Base-by-base conservation (phyloP, 2,113 vertebrate species). In the Ailurus styani region DNA sequence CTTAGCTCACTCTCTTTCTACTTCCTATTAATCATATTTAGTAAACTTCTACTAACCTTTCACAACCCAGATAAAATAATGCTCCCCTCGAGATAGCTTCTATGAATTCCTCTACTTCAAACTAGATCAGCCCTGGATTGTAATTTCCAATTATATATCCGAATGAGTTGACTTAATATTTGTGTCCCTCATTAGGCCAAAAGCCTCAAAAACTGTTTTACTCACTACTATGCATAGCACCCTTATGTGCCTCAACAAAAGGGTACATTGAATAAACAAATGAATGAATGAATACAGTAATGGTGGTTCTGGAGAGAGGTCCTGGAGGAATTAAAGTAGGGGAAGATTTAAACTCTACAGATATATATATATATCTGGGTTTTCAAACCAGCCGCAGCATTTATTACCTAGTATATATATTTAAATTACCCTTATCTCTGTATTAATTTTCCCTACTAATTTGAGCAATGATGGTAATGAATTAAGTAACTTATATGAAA, bases 111-210 rank as follows among this genome's bases (percentile, higher is more conserved):
- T 88, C 55, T 29, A 70, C 31, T 96, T 93, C 81, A 93, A 77
- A 70, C 2, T 20, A 75, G 75, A 82, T 77, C 29, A 91, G 57
- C 64, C 6, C 64, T 88, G 87, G 60, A 91, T 93, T 93, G 88
- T 23, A 86, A 52, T 91, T 70, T 89, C 42, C 55, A 96, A n/a
- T 81, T 77, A 91, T 84, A 62, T 66, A 40, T 92, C 55, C 93
- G 4, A 37, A 68, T 47, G 27, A 82, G 34, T 81, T 81, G 54
- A 84, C 37, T 87, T 88, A 77, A 85, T 82, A 91, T 72, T 17
- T 96, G 2, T 86, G 45, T 93, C 9, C 7, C 7, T 96, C 34
- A 77, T 85, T 93, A 93, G 62, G 70, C n/a, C 27, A 72, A 93
- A 87, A 96, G 6, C 27, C 75, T 29, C 11, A 75, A 52, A 4